Conservation (phyloP, 2,888 invertebrate genomes). For the Epinotia nisella region DNA sequence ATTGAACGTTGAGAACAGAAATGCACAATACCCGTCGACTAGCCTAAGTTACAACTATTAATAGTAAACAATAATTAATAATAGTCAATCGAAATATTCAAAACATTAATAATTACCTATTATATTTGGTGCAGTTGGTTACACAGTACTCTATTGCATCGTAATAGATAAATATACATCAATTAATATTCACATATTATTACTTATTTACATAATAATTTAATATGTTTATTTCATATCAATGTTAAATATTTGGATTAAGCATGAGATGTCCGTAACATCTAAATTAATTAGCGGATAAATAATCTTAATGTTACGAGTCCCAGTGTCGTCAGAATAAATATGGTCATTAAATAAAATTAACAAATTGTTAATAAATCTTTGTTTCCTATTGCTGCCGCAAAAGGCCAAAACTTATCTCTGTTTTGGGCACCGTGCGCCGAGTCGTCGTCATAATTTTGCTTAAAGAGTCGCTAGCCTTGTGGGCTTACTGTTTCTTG, state of each 20-base stretch:
- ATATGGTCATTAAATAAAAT: constrained; percentile 48
- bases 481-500: constrained; percentile 65
- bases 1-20: constrained; percentile 67
- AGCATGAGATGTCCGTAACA: constrained; percentile 46
- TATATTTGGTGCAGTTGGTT: constrained; percentile 66
- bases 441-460: constrained; percentile 67
- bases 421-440: constrained; percentile 55
- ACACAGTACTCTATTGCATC: constrained; percentile 55
- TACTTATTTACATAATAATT: constrained; percentile 57
- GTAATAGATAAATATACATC: constrained; percentile 50
- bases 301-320: constrained; percentile 49
- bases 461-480: constrained; percentile 74
- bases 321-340: constrained; percentile 59
- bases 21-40: constrained; percentile 84
- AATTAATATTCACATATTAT: constrained; percentile 51
- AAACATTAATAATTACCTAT: constrained; percentile 53
- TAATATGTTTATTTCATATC: constrained; percentile 48
- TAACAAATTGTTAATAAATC: constrained; percentile 52
- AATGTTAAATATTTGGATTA: constrained; percentile 53
- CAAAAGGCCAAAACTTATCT: constrained; percentile 57
- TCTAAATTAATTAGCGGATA: constrained; percentile 50
- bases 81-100: constrained; percentile 48
- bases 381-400: constrained; percentile 57
- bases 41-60: constrained; percentile 62
- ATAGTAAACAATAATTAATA: constrained; percentile 48